Evolutionary conservation across 2,888 invertebrate genomes (phyloP), one percentile per base, ranked within the genome.

Genomic region (Podotricha telesiphe): DNA sequence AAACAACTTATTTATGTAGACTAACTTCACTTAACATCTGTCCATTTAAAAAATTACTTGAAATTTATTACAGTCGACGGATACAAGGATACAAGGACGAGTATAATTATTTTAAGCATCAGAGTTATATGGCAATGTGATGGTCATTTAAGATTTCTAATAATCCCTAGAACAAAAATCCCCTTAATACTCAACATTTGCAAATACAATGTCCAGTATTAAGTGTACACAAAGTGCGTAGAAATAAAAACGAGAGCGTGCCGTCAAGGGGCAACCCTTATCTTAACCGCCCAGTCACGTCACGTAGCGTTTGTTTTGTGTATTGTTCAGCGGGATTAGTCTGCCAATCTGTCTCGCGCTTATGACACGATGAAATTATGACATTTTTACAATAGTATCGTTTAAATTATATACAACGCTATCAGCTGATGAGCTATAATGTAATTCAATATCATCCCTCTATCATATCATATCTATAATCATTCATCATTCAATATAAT

Each of bases 211-310:
- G 45, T 22, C 22, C 22, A 45, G 17, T 59, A 45, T 28, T 28
- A 45, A 45, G 17, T 59, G 59, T 45, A n/a, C 59, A n/a, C 45
- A n/a, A 59, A 59, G 22, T 28, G 45, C 45, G 45, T 45, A 45
- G n/a, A 45, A 59, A 59, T 45, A 59, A 59, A 59, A 45, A n/a
- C 59, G 42, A 17, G 17, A 22, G 28, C 22, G n/a, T n/a, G 17
- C 45, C 28, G 45, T 45, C 45, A 22, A 59, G 28, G 17, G 22
- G 22, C 22, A 59, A 45, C 59, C 42, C 59, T 59, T 59, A 59
- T 59, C 45, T 59, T 59, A 59, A 59, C 59, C 59, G 59, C 22
- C 45, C 59, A 59, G 59, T 59, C 59, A 59, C 45, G 65, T 65
- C 64, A 64, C 64, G 64, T 64, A 55, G 28, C 20, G 64, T 53